Evolutionary conservation across 2,113 vertebrate species (phyloP).

Genomic region (Ceyx cyanopectus): DNA sequence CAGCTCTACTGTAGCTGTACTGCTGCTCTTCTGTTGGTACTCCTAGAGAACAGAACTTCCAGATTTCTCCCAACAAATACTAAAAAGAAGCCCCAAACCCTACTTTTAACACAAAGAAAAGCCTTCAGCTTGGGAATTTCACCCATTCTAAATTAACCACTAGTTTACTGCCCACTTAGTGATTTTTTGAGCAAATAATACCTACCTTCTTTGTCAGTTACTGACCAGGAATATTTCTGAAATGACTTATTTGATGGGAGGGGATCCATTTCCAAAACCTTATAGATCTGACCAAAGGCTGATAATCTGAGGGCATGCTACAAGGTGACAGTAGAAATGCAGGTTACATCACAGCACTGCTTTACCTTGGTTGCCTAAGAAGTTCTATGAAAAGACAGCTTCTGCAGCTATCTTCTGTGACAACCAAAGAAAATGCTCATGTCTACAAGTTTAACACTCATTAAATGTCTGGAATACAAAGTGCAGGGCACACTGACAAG

Average conservation of each 20-base stretch:
- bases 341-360: not conserved
- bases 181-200: slow-evolving; percentile 1
- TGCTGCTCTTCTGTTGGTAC: not conserved
- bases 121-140: not conserved
- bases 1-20: not conserved
- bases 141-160: not conserved
- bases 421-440: not conserved
- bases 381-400: not conserved
- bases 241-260: slow-evolving; percentile 96
- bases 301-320: slow-evolving; percentile 94
- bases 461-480: not conserved
- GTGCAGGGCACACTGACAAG: not conserved
- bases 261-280: slow-evolving; percentile 98
- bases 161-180: not conserved
- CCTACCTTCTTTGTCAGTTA: slow-evolving; percentile 95
- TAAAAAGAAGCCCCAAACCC: too few relatives aligned
- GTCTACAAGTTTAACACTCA: not conserved
- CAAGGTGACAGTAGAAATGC: slow-evolving; percentile 16
- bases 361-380: not conserved
- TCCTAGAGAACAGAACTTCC: not conserved
- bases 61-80: not conserved
- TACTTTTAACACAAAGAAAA: not conserved
- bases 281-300: slow-evolving; percentile 98
- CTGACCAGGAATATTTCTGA: slow-evolving; percentile 95
- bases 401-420: not conserved